Percentiles rank a stretch among this genome's conserved stretches.
phyloP scores from a whole-genome alignment of 2,888 invertebrate species.

The Torymus tubicola region DNA sequence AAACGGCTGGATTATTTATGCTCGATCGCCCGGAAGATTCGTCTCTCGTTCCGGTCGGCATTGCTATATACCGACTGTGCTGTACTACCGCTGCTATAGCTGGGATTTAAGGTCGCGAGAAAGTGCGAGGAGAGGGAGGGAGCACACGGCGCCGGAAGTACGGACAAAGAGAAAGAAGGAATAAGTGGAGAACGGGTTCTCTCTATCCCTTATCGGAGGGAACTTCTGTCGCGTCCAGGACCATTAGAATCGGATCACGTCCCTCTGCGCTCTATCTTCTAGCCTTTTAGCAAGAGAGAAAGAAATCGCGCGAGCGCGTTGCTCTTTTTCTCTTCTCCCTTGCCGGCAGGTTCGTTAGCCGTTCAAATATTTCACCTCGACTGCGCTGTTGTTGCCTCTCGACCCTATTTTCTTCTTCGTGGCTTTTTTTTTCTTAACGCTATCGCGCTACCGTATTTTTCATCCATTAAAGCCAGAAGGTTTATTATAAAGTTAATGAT shows the following conservation, averaged over 20 bases:
- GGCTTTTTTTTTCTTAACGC: slow-evolving; percentile 13
- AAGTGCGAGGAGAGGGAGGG: slow-evolving; percentile 25
- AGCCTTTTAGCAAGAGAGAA: neutral
- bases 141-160: slow-evolving; percentile 20
- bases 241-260: slow-evolving; percentile 53
- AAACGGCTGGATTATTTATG: slow-evolving; percentile 53
- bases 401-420: neutral
- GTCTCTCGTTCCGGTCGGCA: slow-evolving; percentile 18
- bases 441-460: neutral
- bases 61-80: too few species aligned
- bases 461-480: neutral
- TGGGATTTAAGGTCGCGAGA: slow-evolving; percentile 15
- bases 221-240: slow-evolving; percentile 39
- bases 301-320: neutral
- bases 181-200: slow-evolving; percentile 33
- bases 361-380: slow-evolving; percentile 43
- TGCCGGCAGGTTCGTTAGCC: slow-evolving; percentile 24
- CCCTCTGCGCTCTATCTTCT: neutral
- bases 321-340: neutral
- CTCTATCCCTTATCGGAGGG: slow-evolving; percentile 35
- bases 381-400: neutral
- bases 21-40: slow-evolving; percentile 52
- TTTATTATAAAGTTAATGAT: too few species aligned
- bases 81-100: too few species aligned
- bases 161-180: slow-evolving; percentile 28